Conservation (phyloP, 2,797 vertebrate genomes). For the Lagodon rhomboides region DNA sequence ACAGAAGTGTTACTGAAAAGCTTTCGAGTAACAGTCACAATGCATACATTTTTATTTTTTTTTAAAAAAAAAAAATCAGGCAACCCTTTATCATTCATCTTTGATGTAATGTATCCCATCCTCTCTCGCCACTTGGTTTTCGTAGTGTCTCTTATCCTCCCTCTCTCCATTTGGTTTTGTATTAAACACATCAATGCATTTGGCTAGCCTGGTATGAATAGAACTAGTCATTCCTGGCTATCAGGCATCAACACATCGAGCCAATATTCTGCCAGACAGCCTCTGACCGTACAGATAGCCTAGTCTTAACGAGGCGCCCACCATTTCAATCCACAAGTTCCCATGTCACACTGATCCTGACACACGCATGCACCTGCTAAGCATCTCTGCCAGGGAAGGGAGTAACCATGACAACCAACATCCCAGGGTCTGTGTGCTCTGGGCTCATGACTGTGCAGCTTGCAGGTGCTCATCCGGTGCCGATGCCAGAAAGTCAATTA, state of each 20-base stretch:
- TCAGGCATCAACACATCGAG: conserved; percentile 66
- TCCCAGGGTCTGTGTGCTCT: conserved; percentile 80
- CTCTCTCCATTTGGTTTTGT: conserved; percentile 50
- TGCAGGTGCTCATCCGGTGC: conserved; percentile 86
- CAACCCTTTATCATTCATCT: conserved; percentile 21
- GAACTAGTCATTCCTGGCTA: conserved; percentile 80
- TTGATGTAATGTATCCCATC: conserved; percentile 37
- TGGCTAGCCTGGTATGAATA: conserved; percentile 75
- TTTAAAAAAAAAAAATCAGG: not conserved
- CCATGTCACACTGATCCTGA: conserved; percentile 82
- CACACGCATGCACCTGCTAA: conserved; percentile 83
- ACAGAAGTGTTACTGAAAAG: conserved; percentile 6
- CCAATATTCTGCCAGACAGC: conserved; percentile 77
- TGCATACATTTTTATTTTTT: not conserved
- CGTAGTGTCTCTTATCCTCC: conserved; percentile 27
- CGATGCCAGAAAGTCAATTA: conserved; percentile 85
- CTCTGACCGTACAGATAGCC: conserved; percentile 82
- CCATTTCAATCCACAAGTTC: conserved; percentile 82
- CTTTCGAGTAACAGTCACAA: conserved; percentile 6
- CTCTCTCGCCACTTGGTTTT: conserved; percentile 26
- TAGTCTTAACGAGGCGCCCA: conserved; percentile 80
- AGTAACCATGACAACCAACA: conserved; percentile 85
- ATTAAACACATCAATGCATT: conserved; percentile 69
- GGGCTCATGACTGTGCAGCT: conserved; percentile 84
- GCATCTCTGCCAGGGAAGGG: conserved; percentile 82